Percentiles rank a stretch among this genome's conserved stretches.
phyloP scores from a whole-genome alignment of 1,140 invertebrate genomes.

The Drosophila sulfurigaster region DNA sequence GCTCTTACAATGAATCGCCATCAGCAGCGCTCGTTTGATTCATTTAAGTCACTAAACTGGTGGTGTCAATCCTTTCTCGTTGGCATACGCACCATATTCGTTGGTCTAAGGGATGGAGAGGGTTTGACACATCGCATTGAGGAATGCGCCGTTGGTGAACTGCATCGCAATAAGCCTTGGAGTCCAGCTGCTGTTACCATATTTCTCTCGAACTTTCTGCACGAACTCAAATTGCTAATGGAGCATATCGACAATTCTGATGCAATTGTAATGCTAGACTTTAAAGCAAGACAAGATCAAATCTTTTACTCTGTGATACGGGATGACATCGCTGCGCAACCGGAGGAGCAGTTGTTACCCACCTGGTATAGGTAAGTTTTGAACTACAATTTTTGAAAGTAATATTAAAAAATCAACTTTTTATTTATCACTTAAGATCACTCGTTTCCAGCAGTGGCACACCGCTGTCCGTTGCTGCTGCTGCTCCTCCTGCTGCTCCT shows the following conservation, averaged over 20 bases:
- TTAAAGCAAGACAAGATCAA: neutral
- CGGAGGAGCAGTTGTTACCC: conserved; percentile 36
- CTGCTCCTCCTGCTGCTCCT: too few relatives aligned
- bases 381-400: too few relatives aligned
- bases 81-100: conserved; percentile 87
- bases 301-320: conserved; percentile 26
- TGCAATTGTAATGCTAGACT: conserved; percentile 50
- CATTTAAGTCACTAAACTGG: conserved; percentile 86
- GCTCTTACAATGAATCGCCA: conserved; percentile 87
- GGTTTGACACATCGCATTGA: conserved; percentile 84
- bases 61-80: conserved; percentile 91
- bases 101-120: conserved; percentile 88
- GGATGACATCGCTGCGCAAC: neutral
- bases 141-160: conserved; percentile 10
- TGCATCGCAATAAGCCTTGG: conserved; percentile 58
- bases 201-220: conserved; percentile 51
- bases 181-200: conserved; percentile 40
- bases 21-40: conserved; percentile 86
- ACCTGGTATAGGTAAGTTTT: conserved; percentile 50
- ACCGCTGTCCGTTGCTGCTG: neutral
- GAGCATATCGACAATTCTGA: conserved; percentile 38
- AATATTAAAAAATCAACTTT: too few relatives aligned
- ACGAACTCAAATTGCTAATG: conserved; percentile 32
- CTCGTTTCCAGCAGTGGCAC: conserved; percentile 62
- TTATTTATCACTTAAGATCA: conserved; percentile 52